Percentiles rank a stretch among this genome's conserved stretches.
These are phyloP conservation scores for Enteromius mattozi DNA, from an alignment of 2,797 vertebrate genomes.

Conservation along the genomic window DNA sequence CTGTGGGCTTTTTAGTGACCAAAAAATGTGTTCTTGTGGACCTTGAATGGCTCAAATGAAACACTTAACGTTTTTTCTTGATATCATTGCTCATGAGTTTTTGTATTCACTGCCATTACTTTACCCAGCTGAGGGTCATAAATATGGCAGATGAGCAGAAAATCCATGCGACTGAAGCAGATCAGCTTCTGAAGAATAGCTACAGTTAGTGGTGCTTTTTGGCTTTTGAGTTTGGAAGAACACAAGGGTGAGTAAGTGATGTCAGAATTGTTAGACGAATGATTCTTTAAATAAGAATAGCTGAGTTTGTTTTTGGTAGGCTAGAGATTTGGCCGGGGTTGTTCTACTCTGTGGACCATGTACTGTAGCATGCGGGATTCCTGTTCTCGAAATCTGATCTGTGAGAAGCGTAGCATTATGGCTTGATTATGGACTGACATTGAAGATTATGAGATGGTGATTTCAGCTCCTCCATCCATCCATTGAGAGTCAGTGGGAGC, in stretches of 20 bases:
- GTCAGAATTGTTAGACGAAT: not conserved
- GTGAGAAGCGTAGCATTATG: not conserved
- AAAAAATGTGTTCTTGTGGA: not conserved
- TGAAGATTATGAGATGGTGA: slow-evolving; percentile 44
- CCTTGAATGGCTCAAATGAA: not conserved
- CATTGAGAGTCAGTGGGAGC: slow-evolving; percentile 16
- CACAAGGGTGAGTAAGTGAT: not conserved
- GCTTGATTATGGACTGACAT: not conserved
- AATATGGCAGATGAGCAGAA: not conserved
- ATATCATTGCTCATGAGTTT: not conserved
- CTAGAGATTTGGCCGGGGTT: slow-evolving; percentile 64
- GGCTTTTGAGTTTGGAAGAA: not conserved
- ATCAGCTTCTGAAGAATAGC: not conserved
- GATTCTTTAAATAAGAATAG: not conserved
- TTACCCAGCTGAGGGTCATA: slow-evolving; percentile 50
- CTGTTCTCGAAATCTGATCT: slow-evolving; percentile 34
- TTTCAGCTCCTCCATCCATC: slow-evolving; percentile 35
- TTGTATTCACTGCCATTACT: slow-evolving; percentile 12
- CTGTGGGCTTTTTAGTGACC: not conserved
- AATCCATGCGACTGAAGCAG: not conserved
- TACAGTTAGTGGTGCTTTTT: not conserved
- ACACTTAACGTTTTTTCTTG: not conserved
- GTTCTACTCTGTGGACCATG: slow-evolving; percentile 55
- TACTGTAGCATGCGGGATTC: slow-evolving; percentile 62
- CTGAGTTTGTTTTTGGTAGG: slow-evolving; percentile 54